phyloP scores from a whole-genome alignment of 2,888 invertebrate species.

The Harpalus rufipes region DNA sequence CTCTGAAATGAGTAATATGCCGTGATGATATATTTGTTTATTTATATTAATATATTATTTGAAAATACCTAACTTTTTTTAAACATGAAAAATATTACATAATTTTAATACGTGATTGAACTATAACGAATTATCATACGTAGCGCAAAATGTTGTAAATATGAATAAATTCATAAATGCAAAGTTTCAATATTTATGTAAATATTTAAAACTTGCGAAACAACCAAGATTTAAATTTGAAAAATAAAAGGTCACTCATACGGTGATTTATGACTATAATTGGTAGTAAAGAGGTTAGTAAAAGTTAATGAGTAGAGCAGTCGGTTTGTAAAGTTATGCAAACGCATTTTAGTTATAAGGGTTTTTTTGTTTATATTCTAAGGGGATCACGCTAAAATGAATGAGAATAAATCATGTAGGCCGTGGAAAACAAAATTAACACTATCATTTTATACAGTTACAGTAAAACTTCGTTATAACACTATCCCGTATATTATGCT shows the following conservation, averaged over 20 bases:
- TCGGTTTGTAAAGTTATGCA: background rate
- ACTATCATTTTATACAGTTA: too few relatives aligned
- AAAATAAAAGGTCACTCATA: constrained; percentile 58
- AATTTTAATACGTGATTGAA: background rate
- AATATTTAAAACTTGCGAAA: constrained; percentile 56
- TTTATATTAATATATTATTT: too few relatives aligned
- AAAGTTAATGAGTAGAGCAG: constrained; percentile 50
- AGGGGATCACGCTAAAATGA: too few relatives aligned
- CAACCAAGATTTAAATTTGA: constrained; percentile 36
- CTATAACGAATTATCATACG: background rate
- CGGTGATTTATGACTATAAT: constrained; percentile 52
- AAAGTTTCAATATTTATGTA: constrained; percentile 46
- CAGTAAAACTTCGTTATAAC: too few relatives aligned
- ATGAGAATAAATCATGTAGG: too few relatives aligned
- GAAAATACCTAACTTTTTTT: too few relatives aligned
- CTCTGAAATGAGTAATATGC: too few relatives aligned
- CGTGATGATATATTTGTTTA: too few relatives aligned
- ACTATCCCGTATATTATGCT: too few relatives aligned
- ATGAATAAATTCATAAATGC: constrained; percentile 21
- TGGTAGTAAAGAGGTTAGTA: constrained; percentile 56
- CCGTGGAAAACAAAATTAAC: too few relatives aligned
- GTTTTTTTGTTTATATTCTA: background rate
- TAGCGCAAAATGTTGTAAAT: background rate
- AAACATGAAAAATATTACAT: background rate
- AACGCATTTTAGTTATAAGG: background rate